Evolutionary conservation across 1,140 invertebrate species (phyloP).

Genomic region (Phortica variegata): DNA sequence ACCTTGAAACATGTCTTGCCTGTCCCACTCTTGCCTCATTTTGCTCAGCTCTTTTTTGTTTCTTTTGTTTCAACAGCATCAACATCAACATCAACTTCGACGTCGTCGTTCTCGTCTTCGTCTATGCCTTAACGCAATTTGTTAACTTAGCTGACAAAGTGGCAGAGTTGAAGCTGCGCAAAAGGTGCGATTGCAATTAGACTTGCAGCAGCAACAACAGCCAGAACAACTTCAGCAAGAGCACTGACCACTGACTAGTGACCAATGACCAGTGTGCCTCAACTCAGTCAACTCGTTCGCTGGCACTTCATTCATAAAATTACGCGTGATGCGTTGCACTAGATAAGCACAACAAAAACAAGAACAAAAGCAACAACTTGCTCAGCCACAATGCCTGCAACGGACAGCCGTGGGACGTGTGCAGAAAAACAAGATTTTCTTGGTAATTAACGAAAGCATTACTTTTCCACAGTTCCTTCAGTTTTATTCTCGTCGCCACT

Average conservation of each 20-base stretch:
- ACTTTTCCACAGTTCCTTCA: background rate
- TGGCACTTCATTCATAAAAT: slow-evolving; percentile 53
- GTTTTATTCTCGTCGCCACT: too few species aligned
- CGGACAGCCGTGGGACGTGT: slow-evolving; percentile 8
- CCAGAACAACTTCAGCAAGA: slow-evolving; percentile 23
- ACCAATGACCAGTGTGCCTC: slow-evolving; percentile 10
- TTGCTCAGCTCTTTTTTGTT: too few species aligned
- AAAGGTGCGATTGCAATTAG: slow-evolving; percentile 49
- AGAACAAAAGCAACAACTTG: background rate
- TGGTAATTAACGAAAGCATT: slow-evolving; percentile 51
- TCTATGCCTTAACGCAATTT: slow-evolving; percentile 45
- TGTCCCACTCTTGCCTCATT: too few species aligned
- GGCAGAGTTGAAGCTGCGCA: slow-evolving; percentile 32
- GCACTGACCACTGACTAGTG: background rate
- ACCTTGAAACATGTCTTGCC: background rate
- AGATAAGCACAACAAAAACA: slow-evolving; percentile 29
- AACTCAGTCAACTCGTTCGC: slow-evolving; percentile 44
- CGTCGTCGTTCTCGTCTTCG: slow-evolving; percentile 3
- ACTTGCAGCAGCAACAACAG: too few species aligned
- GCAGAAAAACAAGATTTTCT: slow-evolving; percentile 50
- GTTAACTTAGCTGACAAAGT: slow-evolving; percentile 52
- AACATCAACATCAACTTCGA: background rate
- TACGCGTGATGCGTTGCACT: slow-evolving; percentile 51
- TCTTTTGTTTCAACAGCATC: background rate
- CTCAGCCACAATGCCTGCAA: slow-evolving; percentile 1